Evolutionary conservation across 2,113 vertebrate genomes (phyloP).

Genomic region (Oceanites oceanicus): DNA sequence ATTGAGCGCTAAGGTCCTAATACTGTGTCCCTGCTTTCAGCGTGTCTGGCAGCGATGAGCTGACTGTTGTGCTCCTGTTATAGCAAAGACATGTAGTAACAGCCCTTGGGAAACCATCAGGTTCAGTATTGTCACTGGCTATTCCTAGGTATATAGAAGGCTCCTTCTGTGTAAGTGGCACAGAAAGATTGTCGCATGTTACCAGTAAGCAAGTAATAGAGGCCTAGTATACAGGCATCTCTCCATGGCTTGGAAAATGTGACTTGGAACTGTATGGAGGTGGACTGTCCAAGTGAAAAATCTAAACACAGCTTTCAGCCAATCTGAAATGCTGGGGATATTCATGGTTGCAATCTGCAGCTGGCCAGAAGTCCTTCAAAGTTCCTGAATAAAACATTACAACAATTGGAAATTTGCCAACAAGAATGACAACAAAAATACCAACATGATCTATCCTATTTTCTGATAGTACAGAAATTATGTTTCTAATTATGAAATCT

Average conservation of each 20-base stretch:
- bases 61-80: not conserved
- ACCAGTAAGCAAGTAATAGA: not conserved
- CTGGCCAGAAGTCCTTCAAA: not conserved
- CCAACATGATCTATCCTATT: not conserved
- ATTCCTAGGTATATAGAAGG: not conserved
- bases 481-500: not conserved
- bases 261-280: not conserved
- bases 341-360: not conserved
- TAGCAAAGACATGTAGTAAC: not conserved
- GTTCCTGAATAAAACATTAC: not conserved
- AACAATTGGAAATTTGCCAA: not conserved
- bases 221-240: not conserved
- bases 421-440: not conserved
- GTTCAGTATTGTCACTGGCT: not conserved
- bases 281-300: not conserved
- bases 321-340: not conserved
- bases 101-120: not conserved
- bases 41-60: not conserved
- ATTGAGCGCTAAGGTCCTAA: not conserved
- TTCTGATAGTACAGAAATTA: not conserved
- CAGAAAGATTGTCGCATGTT: not conserved
- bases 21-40: not conserved
- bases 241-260: not conserved
- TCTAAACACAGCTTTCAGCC: not conserved
- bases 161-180: not conserved